Evolutionary conservation across 1,140 invertebrate genomes (phyloP).

Genomic region (Bradynema listronoti): DNA sequence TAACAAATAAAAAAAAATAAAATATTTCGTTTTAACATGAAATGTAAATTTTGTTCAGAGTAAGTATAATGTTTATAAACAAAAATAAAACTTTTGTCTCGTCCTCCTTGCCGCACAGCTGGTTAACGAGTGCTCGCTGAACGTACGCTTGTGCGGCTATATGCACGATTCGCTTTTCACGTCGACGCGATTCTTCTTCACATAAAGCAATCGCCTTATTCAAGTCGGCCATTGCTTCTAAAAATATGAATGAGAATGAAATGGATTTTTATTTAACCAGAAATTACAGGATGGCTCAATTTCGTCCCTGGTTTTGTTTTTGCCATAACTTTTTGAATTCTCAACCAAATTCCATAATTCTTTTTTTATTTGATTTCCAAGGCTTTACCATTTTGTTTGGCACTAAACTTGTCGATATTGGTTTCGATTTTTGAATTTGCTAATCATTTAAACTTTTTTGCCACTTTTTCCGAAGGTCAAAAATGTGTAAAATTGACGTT

Average conservation of each 20-base stretch:
- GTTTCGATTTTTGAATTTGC: no score
- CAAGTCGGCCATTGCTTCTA: constrained; percentile 71
- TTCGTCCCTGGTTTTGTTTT: no score
- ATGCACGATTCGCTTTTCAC: no score
- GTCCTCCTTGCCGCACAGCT: constrained; percentile 64
- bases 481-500: no score
- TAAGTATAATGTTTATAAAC: neutral
- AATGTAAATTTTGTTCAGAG: constrained; percentile 2
- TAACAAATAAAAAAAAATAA: constrained; percentile 31
- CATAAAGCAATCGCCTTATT: constrained; percentile 68
- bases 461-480: no score
- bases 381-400: no score
- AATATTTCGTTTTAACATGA: neutral
- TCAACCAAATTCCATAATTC: no score
- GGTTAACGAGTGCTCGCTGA: constrained; percentile 70
- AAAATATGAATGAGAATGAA: constrained; percentile 29
- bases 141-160: constrained; percentile 70
- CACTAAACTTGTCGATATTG: neutral
- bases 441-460: no score
- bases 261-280: neutral
- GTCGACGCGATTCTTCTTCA: no score
- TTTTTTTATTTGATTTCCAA: no score
- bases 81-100: constrained; percentile 62
- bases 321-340: no score
- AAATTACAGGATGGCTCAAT: neutral